phyloP scores from a whole-genome alignment of 1,140 invertebrate species.

The Whitmania pigra region DNA sequence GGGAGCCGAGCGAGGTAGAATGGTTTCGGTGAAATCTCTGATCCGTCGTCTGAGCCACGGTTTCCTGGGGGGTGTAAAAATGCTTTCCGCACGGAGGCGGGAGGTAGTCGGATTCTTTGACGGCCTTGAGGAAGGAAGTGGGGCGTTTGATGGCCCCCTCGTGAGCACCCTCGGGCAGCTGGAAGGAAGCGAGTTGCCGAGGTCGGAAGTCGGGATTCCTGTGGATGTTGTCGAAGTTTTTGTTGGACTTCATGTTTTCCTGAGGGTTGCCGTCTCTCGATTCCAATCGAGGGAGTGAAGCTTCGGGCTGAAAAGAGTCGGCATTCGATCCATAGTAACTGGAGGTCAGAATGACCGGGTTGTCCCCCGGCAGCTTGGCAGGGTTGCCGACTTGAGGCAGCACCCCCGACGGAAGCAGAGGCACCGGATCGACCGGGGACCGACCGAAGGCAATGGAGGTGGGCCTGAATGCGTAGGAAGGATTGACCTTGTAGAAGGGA shows the following conservation, averaged over 20 bases:
- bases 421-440: neutral
- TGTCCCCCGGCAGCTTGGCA: too few relatives aligned
- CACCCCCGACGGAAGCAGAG: neutral
- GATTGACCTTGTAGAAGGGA: conserved; percentile 3
- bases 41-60: neutral
- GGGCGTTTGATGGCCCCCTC: neutral
- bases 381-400: too few relatives aligned
- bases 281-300: too few relatives aligned
- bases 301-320: too few relatives aligned
- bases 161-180: neutral
- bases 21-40: neutral
- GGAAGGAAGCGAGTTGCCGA: neutral
- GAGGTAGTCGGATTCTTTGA: neutral
- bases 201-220: neutral
- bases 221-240: neutral
- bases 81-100: neutral
- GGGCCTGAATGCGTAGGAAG: neutral
- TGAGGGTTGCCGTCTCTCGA: too few relatives aligned
- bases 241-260: neutral
- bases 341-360: too few relatives aligned
- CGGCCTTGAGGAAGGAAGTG: neutral
- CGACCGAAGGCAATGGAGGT: conserved; percentile 6
- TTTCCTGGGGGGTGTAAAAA: neutral
- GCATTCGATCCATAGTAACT: too few relatives aligned
- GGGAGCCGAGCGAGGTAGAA: neutral